Evolutionary conservation across 2,113 vertebrate species (phyloP), one percentile per base, ranked within the genome.

Genomic region (Argyrosomus japonicus): DNA sequence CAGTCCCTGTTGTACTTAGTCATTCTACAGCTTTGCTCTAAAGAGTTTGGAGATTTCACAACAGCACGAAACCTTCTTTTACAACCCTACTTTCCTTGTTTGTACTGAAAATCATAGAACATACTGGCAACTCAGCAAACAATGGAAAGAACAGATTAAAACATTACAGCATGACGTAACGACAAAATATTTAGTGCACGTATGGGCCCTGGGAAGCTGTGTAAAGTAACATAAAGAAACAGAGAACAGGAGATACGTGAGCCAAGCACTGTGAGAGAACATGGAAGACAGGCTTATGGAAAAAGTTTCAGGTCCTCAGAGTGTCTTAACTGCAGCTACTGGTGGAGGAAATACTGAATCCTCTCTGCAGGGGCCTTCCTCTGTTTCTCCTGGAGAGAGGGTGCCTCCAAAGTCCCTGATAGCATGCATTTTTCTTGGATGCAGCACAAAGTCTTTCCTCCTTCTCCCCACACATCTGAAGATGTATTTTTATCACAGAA

Each of bases 381-480:
- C 88, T 88, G 68, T 76, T 86, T 82, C 74, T 68, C 88, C 76
- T 78, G 43, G 77, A 88, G 85, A 83, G 77, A 83, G 54, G 68
- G 56, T 84, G 79, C 84, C 90, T 87, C 92, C 51, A 45, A 90
- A 83, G 81, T 88, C 86, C 90, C 89, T 88, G 91, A 93, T 92
- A 91, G 83, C 1, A 18, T 64, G 62, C 48, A 78, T 95, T 94
- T 93, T 90, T 93, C 79, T 95, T 95, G 93, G 93, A 94, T 64
- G 60, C 72, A 57, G 58, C 76, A 91, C 92, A 94, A 91, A 94
- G 93, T 81, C 79, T 81, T 85, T 83, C 75, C 77, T 57, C 53
- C 77, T 47, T 40, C 62, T 83, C 73, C 64, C 43, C 25, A 63
- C 73, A 92, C 89, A 89, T 94, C 92, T 89, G 69, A 94, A 91